These are phyloP conservation scores for Mirza zaza DNA, from an alignment of 2,113 vertebrate species.

Conservation along the genomic window DNA sequence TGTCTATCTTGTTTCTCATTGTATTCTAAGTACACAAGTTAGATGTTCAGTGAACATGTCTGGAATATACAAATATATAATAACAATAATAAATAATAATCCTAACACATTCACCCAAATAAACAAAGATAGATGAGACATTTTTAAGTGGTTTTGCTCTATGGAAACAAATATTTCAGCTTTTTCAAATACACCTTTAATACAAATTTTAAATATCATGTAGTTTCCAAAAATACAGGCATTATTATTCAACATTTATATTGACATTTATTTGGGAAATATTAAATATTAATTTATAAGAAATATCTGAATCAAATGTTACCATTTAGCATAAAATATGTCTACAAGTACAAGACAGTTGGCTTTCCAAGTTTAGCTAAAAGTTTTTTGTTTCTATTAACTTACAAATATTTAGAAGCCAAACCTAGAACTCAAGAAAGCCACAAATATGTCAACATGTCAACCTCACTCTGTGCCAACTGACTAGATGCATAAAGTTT, in stretches of 20 bases:
- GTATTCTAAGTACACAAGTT: neutral
- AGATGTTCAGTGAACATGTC: neutral
- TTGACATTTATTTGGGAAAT: neutral
- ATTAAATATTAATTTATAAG: conserved; percentile 4
- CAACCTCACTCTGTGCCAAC: neutral
- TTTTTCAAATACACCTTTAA: neutral
- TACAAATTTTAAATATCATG: neutral
- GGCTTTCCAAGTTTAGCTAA: neutral
- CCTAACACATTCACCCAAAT: neutral
- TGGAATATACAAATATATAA: neutral
- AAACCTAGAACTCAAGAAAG: neutral
- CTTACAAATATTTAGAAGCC: neutral
- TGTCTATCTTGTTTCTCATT: neutral
- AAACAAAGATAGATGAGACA: neutral
- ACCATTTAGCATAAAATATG: neutral
- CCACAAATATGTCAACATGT: neutral
- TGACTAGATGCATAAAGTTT: neutral
- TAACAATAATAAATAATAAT: neutral
- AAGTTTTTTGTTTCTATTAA: conserved; percentile 18
- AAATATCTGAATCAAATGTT: neutral
- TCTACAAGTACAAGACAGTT: neutral
- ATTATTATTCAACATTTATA: neutral
- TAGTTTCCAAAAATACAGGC: neutral
- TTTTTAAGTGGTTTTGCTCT: neutral
- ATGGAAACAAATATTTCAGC: neutral